Evolutionary conservation across 2,113 vertebrate species (phyloP).

Genomic region (Crypturellus undulatus): DNA sequence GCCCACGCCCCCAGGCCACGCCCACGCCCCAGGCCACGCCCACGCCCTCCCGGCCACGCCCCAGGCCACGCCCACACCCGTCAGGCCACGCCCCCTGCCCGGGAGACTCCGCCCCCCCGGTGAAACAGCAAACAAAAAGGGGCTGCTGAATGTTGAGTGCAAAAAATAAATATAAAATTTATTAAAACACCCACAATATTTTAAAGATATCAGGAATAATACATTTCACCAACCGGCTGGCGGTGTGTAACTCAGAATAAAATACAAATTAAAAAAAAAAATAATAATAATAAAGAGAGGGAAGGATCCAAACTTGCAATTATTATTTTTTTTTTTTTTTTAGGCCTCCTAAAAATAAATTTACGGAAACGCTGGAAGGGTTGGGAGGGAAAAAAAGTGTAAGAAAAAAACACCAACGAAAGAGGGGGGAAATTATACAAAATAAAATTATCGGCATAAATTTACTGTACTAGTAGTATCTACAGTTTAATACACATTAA

Average conservation of each 20-base stretch:
- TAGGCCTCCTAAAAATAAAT: conserved; percentile 85
- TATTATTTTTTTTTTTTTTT: conserved; percentile 35
- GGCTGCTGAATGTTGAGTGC: conserved; percentile 82
- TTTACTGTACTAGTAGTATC: conserved; percentile 88
- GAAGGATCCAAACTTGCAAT: conserved; percentile 79
- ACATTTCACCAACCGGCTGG: conserved; percentile 80
- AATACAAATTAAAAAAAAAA: conserved; percentile 78
- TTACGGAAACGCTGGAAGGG: conserved; percentile 74
- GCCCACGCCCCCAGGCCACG: too few relatives aligned
- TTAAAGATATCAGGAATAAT: conserved; percentile 88
- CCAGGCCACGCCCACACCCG: too few relatives aligned
- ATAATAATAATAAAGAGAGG: background rate
- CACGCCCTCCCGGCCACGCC: too few relatives aligned
- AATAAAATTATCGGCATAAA: conserved; percentile 89
- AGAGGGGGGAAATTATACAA: conserved; percentile 83
- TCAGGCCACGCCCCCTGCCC: too few relatives aligned
- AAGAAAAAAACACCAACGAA: conserved; percentile 73
- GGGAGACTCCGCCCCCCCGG: too few relatives aligned
- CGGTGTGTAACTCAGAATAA: conserved; percentile 86
- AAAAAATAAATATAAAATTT: conserved; percentile 94
- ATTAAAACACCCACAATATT: conserved; percentile 93
- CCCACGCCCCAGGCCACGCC: too few relatives aligned
- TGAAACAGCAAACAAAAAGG: background rate
- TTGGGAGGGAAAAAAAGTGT: background rate
- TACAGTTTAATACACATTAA: conserved; percentile 89